phyloP scores from a whole-genome alignment of 2,113 vertebrate species.

The Rhinichthys klamathensis region DNA sequence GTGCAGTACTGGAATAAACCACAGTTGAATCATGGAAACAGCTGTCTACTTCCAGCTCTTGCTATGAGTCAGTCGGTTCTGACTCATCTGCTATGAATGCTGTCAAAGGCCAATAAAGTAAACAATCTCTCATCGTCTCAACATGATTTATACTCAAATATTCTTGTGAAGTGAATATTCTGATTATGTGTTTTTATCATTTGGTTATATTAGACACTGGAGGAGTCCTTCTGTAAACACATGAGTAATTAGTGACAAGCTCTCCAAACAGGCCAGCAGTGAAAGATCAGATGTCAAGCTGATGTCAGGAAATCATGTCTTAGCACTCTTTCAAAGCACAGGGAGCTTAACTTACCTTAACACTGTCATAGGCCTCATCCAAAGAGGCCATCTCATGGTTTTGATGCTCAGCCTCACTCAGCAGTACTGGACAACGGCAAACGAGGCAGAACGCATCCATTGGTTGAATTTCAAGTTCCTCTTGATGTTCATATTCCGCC shows the following conservation, averaged over 20 bases:
- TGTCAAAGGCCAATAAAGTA: constrained; percentile 23
- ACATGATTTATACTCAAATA: background rate
- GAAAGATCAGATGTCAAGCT: constrained; percentile 61
- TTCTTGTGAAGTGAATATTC: background rate
- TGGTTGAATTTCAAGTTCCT: constrained; percentile 77
- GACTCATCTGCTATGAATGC: constrained; percentile 21
- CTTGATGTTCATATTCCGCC: constrained; percentile 72
- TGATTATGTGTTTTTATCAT: constrained; percentile 7
- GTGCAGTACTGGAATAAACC: constrained; percentile 14
- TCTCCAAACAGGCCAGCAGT: constrained; percentile 31
- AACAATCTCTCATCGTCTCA: background rate
- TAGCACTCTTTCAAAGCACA: constrained; percentile 64
- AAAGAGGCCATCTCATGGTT: constrained; percentile 82
- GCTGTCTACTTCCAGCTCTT: constrained; percentile 7
- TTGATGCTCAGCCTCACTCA: constrained; percentile 82
- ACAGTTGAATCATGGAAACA: constrained; percentile 36
- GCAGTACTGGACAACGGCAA: constrained; percentile 84
- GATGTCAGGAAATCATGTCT: constrained; percentile 63
- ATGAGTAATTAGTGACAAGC: constrained; percentile 30
- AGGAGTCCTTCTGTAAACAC: background rate
- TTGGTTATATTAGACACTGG: constrained; percentile 12
- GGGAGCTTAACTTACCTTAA: constrained; percentile 81
- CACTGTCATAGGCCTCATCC: constrained; percentile 81
- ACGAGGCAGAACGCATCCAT: constrained; percentile 86
- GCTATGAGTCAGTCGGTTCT: background rate